Conservation (phyloP, 2,888 invertebrate genomes). For the Leptinotarsa peninsularis region DNA sequence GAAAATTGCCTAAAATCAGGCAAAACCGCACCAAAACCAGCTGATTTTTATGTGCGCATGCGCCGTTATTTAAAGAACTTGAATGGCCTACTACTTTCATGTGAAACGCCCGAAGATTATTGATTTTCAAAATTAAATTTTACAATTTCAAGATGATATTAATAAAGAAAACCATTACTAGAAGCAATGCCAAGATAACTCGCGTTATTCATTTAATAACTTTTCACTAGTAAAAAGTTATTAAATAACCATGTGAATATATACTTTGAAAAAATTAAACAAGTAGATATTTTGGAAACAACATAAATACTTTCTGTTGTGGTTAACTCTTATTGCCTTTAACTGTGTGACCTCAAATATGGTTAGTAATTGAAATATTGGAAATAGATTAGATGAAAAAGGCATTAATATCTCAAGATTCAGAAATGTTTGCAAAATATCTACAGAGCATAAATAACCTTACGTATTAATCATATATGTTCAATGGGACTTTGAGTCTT, state of each 20-base stretch:
- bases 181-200: neutral
- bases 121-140: conserved; percentile 58
- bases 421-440: too few relatives aligned
- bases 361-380: conserved; percentile 32
- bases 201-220: neutral
- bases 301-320: too few relatives aligned
- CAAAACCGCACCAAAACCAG: conserved; percentile 52
- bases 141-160: conserved; percentile 38
- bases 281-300: too few relatives aligned
- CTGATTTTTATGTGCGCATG: conserved; percentile 57
- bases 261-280: neutral
- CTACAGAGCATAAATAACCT: conserved; percentile 31
- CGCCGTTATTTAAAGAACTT: conserved; percentile 51
- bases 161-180: conserved; percentile 28
- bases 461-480: neutral
- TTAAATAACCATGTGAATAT: neutral
- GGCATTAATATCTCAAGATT: too few relatives aligned
- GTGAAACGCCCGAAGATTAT: conserved; percentile 62
- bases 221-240: neutral
- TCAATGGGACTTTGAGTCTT: neutral
- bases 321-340: too few relatives aligned
- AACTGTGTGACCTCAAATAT: neutral
- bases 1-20: conserved; percentile 54
- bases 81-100: conserved; percentile 51
- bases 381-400: conserved; percentile 32